Evolutionary conservation across 2,113 vertebrate genomes (phyloP).

Genomic region (Copsychus sechellarum): DNA sequence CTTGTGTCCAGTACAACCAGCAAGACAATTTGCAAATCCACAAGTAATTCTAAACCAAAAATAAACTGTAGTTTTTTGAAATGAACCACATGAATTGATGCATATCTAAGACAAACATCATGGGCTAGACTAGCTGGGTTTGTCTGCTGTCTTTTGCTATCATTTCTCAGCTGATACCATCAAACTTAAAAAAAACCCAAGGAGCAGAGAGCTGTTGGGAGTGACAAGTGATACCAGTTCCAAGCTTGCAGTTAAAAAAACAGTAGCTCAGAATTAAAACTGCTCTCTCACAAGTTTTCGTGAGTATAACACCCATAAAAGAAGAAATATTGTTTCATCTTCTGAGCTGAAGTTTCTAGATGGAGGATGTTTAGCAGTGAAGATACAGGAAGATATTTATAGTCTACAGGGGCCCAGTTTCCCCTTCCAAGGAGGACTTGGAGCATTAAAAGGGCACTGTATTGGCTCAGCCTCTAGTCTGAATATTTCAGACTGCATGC

Average conservation of each 20-base stretch:
- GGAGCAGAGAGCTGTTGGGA: not conserved
- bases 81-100: rapidly evolving
- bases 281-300: not conserved
- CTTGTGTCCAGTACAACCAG: not conserved
- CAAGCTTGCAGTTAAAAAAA: not conserved
- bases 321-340: not conserved
- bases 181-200: not conserved
- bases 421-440: not conserved
- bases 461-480: not conserved
- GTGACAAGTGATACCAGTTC: not conserved
- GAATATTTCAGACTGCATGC: not conserved
- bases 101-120: not conserved
- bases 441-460: not conserved
- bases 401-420: not conserved
- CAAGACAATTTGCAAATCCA: not conserved
- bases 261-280: not conserved
- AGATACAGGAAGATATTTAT: not conserved
- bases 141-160: not conserved
- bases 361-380: not conserved
- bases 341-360: not conserved
- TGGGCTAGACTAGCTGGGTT: not conserved
- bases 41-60: not conserved
- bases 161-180: not conserved
- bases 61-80: not conserved
- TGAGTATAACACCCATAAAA: not conserved